Evolutionary conservation across 2,888 invertebrate genomes (phyloP).

Genomic region (Microplitis deprimator): DNA sequence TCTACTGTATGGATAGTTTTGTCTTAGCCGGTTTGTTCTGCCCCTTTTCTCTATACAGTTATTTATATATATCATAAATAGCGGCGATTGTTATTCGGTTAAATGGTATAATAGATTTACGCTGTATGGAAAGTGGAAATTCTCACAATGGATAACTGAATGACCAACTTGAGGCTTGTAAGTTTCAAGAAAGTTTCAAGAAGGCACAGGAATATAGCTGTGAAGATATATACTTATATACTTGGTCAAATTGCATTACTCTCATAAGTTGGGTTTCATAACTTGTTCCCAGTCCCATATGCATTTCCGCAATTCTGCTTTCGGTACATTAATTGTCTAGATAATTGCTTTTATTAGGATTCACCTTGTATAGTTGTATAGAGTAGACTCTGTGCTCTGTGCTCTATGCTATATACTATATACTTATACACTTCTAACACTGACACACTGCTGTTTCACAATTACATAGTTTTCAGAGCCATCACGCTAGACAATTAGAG

Average conservation of each 20-base stretch:
- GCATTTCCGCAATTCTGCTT: conserved; percentile 34
- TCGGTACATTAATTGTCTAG: conserved; percentile 37
- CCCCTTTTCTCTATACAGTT: background rate
- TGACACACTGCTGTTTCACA: background rate
- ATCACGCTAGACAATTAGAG: background rate
- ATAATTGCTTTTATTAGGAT: conserved; percentile 39
- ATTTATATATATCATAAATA: conserved; percentile 5
- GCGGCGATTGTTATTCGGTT: conserved; percentile 33
- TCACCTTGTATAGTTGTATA: background rate
- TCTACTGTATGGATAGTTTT: no score
- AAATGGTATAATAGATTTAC: conserved; percentile 42
- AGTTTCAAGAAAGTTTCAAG: conserved; percentile 45
- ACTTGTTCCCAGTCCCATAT: conserved; percentile 31
- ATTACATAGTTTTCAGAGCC: background rate
- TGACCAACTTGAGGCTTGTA: conserved; percentile 50
- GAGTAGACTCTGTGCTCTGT: no score
- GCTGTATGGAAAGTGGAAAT: conserved; percentile 43
- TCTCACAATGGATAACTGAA: conserved; percentile 49
- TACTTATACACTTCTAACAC: background rate
- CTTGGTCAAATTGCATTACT: conserved; percentile 30
- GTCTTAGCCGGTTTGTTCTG: no score
- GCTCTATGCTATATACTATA: no score
- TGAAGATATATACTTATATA: conserved; percentile 19
- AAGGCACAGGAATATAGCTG: conserved; percentile 30
- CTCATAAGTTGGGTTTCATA: conserved; percentile 42